Conservation (phyloP, 2,797 vertebrate species). For the Chrysocyon brachyurus region DNA sequence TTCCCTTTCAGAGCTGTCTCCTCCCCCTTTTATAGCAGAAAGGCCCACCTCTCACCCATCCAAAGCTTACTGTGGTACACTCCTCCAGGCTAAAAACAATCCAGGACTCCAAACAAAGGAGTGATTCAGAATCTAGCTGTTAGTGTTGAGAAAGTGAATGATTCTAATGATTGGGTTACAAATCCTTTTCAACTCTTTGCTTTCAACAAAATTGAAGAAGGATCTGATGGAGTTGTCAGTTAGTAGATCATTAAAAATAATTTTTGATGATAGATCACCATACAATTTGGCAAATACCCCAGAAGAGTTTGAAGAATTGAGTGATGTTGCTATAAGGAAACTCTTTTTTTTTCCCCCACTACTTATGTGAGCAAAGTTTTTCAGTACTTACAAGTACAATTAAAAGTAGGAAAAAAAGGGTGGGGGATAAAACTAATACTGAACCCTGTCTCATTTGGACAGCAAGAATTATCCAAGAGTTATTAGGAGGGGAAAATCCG, state of each 20-base stretch:
- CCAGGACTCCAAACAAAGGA: conserved; percentile 71
- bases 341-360: neutral
- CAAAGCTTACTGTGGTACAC: neutral
- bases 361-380: neutral
- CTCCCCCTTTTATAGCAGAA: neutral
- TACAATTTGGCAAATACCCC: conserved; percentile 66
- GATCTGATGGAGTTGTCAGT: conserved; percentile 68
- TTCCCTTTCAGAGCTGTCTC: neutral
- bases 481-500: neutral
- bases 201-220: conserved; percentile 77
- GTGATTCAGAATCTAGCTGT: conserved; percentile 70
- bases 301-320: conserved; percentile 66
- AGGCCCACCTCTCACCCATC: conserved; percentile 12
- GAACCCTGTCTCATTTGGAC: neutral
- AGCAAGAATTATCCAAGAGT: conserved; percentile 7
- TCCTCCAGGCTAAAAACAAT: neutral
- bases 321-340: neutral
- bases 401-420: neutral
- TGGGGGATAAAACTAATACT: neutral
- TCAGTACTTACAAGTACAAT: conserved; percentile 27
- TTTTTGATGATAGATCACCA: conserved; percentile 79
- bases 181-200: conserved; percentile 77
- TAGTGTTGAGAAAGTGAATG: conserved; percentile 63
- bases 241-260: conserved; percentile 75
- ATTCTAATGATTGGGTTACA: conserved; percentile 78